Evolutionary conservation across 2,888 invertebrate genomes (phyloP).

Genomic region (Encarsia formosa): DNA sequence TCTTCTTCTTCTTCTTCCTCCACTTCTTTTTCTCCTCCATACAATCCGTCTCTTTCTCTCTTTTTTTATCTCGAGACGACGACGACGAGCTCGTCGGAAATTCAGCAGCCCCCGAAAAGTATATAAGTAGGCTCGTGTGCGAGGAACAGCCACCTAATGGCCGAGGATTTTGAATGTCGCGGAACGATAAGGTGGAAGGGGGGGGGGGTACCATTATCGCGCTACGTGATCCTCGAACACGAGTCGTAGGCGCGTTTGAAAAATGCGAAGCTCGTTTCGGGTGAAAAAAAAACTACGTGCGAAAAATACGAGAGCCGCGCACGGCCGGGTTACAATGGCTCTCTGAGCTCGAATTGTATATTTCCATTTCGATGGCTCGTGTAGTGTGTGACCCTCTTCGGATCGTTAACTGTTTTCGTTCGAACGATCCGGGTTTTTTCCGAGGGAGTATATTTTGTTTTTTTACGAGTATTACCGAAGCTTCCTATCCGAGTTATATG

Average conservation of each 20-base stretch:
- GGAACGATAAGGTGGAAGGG: slow-evolving; percentile 45
- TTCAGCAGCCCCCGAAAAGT: too few species aligned
- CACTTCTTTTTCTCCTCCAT: neutral
- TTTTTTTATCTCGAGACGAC: neutral
- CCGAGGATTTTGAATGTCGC: slow-evolving; percentile 46
- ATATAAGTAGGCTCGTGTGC: too few species aligned
- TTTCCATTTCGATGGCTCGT: too few species aligned
- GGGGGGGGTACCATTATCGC: slow-evolving; percentile 47
- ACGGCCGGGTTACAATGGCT: neutral
- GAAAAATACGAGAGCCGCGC: slow-evolving; percentile 2
- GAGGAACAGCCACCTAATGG: slow-evolving; percentile 20
- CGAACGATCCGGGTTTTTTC: too few species aligned
- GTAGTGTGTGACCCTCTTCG: too few species aligned
- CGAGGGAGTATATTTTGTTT: too few species aligned
- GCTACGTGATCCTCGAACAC: slow-evolving; percentile 43
- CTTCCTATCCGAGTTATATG: too few species aligned
- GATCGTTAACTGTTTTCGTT: too few species aligned
- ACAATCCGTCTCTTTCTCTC: neutral
- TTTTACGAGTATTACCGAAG: too few species aligned
- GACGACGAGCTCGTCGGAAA: too few species aligned
- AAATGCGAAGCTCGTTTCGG: slow-evolving; percentile 1
- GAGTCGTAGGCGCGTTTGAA: neutral
- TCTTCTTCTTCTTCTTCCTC: neutral
- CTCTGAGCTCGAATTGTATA: too few species aligned
- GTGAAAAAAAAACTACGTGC: slow-evolving; percentile 11